These are phyloP conservation scores for Heliothis virescens DNA, from an alignment of 1,140 invertebrate species.

Conservation along the genomic window DNA sequence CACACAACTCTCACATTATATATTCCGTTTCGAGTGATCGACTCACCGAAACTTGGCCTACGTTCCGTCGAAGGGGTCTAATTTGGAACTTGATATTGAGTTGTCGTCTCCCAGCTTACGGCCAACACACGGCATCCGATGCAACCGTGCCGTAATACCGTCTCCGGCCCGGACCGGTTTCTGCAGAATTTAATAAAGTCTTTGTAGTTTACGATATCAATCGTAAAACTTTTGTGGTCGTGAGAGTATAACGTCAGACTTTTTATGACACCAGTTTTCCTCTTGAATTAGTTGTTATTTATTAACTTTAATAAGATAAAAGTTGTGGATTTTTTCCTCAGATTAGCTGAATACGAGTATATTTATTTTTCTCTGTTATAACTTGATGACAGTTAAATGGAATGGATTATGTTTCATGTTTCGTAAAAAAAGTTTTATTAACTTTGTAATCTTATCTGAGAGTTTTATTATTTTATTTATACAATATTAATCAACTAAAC, in stretches of 20 bases:
- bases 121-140: not conserved
- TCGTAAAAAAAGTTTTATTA: not conserved
- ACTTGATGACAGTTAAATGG: not conserved
- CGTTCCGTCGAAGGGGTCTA: constrained; percentile 38
- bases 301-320: constrained; percentile 27
- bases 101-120: constrained; percentile 27
- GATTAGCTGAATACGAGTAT: not conserved
- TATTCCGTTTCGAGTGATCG: constrained; percentile 6
- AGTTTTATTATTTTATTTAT: too few species aligned
- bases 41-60: constrained; percentile 13
- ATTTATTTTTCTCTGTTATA: not conserved
- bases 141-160: constrained; percentile 7
- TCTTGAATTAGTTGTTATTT: constrained; percentile 25
- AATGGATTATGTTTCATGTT: not conserved
- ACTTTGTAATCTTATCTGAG: not conserved
- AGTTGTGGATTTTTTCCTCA: not conserved
- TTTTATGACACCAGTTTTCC: constrained; percentile 46
- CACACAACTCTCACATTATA: not conserved
- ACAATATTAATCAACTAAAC: too few species aligned
- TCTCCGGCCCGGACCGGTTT: constrained; percentile 34
- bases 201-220: constrained; percentile 63
- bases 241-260: constrained; percentile 54
- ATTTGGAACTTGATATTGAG: constrained; percentile 49
- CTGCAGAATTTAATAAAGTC: constrained; percentile 66
- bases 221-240: constrained; percentile 62